phyloP scores from a whole-genome alignment of 2,797 vertebrate genomes.

The Hoplostethus atlanticus region DNA sequence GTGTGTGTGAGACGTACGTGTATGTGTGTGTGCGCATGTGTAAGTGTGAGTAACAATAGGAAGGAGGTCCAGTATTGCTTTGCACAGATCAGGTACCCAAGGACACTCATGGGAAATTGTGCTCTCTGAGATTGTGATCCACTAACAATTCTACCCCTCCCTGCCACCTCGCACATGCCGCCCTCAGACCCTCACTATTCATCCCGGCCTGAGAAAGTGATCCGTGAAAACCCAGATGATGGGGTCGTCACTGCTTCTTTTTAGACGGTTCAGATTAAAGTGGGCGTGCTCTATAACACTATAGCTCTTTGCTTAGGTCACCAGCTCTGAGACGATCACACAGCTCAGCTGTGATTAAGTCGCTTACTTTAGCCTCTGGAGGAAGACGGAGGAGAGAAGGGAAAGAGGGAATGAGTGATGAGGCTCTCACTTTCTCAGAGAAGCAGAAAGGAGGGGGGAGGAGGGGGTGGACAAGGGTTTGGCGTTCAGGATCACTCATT shows the following conservation, averaged over 20 bases:
- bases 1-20: constrained; percentile 27
- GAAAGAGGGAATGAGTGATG: constrained; percentile 59
- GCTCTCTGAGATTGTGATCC: constrained; percentile 65
- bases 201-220: constrained; percentile 66
- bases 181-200: constrained; percentile 54
- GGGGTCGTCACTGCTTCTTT: constrained; percentile 42
- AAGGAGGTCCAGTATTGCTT: constrained; percentile 68
- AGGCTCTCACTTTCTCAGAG: constrained; percentile 61
- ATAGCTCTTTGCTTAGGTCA: constrained; percentile 47
- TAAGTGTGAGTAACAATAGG: constrained; percentile 65
- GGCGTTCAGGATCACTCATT: constrained; percentile 67
- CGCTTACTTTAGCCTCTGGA: constrained; percentile 67
- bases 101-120: constrained; percentile 80
- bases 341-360: constrained; percentile 81
- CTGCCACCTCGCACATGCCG: constrained; percentile 60
- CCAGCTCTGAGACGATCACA: constrained; percentile 69
- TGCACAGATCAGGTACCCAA: constrained; percentile 77
- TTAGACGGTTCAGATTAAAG: constrained; percentile 48
- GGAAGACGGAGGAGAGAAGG: constrained; percentile 39
- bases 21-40: constrained; percentile 12
- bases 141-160: constrained; percentile 55
- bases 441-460: not conserved
- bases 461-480: constrained; percentile 57
- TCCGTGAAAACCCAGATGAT: constrained; percentile 47
- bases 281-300: constrained; percentile 17